Evolutionary conservation across 2,797 vertebrate genomes (phyloP).

Genomic region (Parambassis ranga): DNA sequence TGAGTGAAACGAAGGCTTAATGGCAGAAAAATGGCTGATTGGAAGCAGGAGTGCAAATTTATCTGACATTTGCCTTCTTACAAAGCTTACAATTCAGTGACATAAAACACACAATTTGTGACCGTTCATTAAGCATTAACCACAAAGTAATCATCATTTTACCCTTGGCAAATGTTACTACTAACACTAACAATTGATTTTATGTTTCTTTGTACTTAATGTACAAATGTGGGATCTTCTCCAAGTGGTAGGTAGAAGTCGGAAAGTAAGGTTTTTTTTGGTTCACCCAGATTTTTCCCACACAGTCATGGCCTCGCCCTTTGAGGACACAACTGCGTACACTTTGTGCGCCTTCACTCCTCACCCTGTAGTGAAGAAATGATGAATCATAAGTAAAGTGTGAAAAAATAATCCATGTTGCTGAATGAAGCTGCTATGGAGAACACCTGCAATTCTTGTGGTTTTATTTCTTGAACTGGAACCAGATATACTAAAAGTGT

Average conservation of each 20-base stretch:
- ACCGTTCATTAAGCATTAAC: neutral
- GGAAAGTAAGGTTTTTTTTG: slow-evolving; percentile 35
- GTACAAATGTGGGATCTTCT: slow-evolving; percentile 6
- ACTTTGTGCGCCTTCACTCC: neutral
- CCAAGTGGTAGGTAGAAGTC: slow-evolving; percentile 12
- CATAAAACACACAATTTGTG: neutral
- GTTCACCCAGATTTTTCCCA: slow-evolving; percentile 25
- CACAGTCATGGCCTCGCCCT: neutral
- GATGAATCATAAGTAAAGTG: neutral
- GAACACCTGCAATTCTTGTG: slow-evolving; percentile 46
- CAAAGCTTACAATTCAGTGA: slow-evolving; percentile 10
- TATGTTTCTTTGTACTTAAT: neutral
- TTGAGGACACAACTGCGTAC: slow-evolving; percentile 12
- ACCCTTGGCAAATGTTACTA: neutral
- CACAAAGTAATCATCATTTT: neutral
- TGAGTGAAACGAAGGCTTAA: slow-evolving; percentile 47
- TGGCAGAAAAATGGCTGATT: slow-evolving; percentile 37
- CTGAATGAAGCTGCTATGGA: neutral
- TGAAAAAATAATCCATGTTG: neutral
- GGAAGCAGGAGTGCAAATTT: slow-evolving; percentile 3
- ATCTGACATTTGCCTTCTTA: slow-evolving; percentile 10
- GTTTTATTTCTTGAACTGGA: slow-evolving; percentile 31
- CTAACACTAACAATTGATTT: too few relatives aligned
- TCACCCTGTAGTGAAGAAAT: neutral
- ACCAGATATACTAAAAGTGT: slow-evolving; percentile 12